Conservation (phyloP, 2,797 vertebrate genomes). For the Sphaeramia orbicularis region DNA sequence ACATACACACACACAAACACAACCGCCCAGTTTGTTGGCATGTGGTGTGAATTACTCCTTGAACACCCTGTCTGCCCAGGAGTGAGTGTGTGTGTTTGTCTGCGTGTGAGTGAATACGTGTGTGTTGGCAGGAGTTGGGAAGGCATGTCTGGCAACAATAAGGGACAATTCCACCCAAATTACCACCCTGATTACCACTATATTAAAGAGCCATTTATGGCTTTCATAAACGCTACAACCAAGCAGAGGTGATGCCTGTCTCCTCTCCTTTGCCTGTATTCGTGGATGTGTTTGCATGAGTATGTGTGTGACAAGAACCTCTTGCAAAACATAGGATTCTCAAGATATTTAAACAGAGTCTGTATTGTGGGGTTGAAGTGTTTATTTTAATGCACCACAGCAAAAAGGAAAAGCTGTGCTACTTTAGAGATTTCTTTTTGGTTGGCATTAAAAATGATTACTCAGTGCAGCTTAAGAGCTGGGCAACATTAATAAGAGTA, state of each 20-base stretch:
- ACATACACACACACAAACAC: slow-evolving; percentile 64
- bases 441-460: background rate
- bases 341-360: slow-evolving; percentile 6
- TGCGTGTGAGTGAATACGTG: slow-evolving; percentile 51
- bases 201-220: slow-evolving; percentile 87
- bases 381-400: slow-evolving; percentile 24
- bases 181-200: slow-evolving; percentile 86
- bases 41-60: slow-evolving; percentile 87
- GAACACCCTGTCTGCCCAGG: slow-evolving; percentile 79
- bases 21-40: slow-evolving; percentile 83
- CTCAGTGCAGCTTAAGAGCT: slow-evolving; percentile 7
- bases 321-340: slow-evolving; percentile 10
- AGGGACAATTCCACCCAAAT: slow-evolving; percentile 86
- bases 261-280: slow-evolving; percentile 70
- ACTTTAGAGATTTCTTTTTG: slow-evolving; percentile 5
- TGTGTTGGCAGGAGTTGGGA: slow-evolving; percentile 74
- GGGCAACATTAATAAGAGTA: background rate
- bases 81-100: slow-evolving; percentile 55
- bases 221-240: slow-evolving; percentile 84
- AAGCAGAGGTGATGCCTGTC: slow-evolving; percentile 82
- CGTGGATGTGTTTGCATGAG: slow-evolving; percentile 39
- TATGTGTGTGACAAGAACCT: slow-evolving; percentile 20
- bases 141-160: slow-evolving; percentile 88
- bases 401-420: slow-evolving; percentile 1
- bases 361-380: slow-evolving; percentile 8